Base-by-base conservation (phyloP, 2,797 vertebrate genomes). In the Rhyacichthys aspro region DNA sequence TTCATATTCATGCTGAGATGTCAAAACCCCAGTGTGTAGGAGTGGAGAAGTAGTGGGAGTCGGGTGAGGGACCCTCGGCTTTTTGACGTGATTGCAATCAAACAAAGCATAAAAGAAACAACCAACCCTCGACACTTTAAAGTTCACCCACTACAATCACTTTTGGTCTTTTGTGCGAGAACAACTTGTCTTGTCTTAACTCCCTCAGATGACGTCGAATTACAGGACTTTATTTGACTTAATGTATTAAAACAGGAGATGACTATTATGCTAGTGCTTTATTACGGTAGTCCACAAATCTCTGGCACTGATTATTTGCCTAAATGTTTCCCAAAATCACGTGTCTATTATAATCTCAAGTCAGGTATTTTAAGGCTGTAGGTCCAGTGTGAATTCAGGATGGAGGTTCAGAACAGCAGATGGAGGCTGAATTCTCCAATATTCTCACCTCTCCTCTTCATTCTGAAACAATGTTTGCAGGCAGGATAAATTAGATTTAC, bases 1-100 rank as follows among this genome's bases (percentile, higher is more conserved):
- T 9, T 18, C 23, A 57, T 12, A 10, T 59, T 42, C 0, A 33
- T 57, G 41, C 17, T 34, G 10, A 37, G 15, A 38, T 43, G 36
- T 47, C 38, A 64, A 63, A 53, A 53, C 37, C 14, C 1, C 23
- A 17, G 36, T 3, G 62, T 72, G 76, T 82, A 42, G 59, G 74
- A 59, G 62, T 60, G 42, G 55, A 43, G 45, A 68, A 61, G 15
- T 53, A 56, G 53, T 43, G 16, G 53, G 49, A 63, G 43, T 19
- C 18, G 52, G 62, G 59, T 66, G 69, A 81, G 67, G 76, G 69
- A 78, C 59, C 59, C 55, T 64, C 68, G 67, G 41, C 62, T 54
- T 78, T 64, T 67, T n/a, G 77, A 78, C 76, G 76, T 80, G 69
- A 79, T 82, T 74, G 72, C 75, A 88, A 76, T 83, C 72, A 78